A percentile compares a stretch with the other conserved stretches of the same genome.
Conservation (phyloP, 2,113 vertebrate genomes). For the Megatriorchis doriae region DNA sequence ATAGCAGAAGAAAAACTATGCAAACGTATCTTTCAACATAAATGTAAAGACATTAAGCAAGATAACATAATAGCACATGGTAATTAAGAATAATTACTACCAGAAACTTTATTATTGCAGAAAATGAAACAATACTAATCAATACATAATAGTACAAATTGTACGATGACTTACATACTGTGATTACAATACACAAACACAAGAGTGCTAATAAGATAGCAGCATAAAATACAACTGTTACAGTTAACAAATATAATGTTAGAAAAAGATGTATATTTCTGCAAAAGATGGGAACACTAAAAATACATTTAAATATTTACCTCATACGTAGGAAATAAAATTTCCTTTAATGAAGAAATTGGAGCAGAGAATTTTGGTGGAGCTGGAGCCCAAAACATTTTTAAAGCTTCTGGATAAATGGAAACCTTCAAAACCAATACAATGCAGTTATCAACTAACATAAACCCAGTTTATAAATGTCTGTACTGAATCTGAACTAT, state of each 20-base stretch:
- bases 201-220: neutral
- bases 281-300: neutral
- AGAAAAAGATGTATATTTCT: neutral
- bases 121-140: neutral
- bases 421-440: slow-evolving; percentile 62
- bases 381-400: slow-evolving; percentile 74
- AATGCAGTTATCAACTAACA: neutral
- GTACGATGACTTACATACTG: neutral
- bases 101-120: neutral
- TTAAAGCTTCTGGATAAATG: slow-evolving; percentile 64
- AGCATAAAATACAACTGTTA: neutral
- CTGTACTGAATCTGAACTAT: neutral
- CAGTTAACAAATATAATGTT: neutral
- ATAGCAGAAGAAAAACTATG: neutral
- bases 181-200: neutral
- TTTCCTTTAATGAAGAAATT: slow-evolving; percentile 69
- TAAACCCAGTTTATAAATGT: neutral
- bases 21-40: neutral
- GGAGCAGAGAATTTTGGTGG: slow-evolving; percentile 75
- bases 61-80: neutral
- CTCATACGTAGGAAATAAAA: slow-evolving; percentile 75
- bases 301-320: slow-evolving; percentile 46
- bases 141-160: neutral
- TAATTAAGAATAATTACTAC: neutral
- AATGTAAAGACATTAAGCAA: neutral